Conservation (phyloP, 35 echinoderm and acorn worm genomes). For the Anneissia japonica region DNA sequence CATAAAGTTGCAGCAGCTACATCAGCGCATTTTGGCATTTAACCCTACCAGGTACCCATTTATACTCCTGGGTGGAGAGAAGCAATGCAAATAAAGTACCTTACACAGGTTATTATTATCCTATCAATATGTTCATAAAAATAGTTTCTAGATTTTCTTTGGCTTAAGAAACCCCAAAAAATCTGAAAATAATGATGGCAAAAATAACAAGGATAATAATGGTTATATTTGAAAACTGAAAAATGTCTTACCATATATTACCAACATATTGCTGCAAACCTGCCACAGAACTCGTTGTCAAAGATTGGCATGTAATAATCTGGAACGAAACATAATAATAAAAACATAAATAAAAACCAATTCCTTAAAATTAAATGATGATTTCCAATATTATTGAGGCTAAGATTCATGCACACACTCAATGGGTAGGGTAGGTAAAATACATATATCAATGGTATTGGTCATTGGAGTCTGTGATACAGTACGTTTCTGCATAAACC, state of each 20-base stretch:
- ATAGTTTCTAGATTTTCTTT: no score
- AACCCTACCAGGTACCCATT: no score
- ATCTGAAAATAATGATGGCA: background rate
- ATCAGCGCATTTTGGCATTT: no score
- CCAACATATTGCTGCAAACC: constrained; percentile 78
- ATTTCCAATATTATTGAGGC: background rate
- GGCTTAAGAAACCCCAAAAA: no score
- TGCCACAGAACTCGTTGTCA: constrained; percentile 39
- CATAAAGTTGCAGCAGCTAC: no score
- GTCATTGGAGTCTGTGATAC: background rate
- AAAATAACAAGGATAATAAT: background rate
- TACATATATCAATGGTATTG: background rate
- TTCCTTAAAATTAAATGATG: background rate
- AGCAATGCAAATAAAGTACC: no score
- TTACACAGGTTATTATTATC: no score
- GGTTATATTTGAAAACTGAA: background rate
- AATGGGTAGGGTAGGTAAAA: background rate
- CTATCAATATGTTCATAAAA: no score
- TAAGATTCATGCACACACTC: background rate
- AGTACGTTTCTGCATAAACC: background rate
- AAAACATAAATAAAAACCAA: no score
- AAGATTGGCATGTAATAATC: constrained; percentile 87
- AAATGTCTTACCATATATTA: constrained; percentile 77
- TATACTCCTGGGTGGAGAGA: no score
- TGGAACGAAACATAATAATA: constrained; percentile 10